phyloP scores from a whole-genome alignment of 2,113 vertebrate genomes.

The Pachypanchax playfairii region DNA sequence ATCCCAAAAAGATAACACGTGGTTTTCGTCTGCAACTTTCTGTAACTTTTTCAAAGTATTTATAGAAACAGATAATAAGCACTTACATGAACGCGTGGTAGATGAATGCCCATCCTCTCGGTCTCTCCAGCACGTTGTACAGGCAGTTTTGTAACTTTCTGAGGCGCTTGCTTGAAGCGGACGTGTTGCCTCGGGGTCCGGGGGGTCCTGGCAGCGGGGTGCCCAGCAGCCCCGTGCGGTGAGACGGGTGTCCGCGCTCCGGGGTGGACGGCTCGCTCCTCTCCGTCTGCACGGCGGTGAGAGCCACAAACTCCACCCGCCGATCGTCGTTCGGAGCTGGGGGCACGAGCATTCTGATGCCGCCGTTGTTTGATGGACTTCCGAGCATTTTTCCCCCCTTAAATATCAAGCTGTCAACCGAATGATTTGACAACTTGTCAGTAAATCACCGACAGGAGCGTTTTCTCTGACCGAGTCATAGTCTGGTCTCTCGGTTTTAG shows the following conservation, averaged over 20 bases:
- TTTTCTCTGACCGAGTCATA: constrained; percentile 61
- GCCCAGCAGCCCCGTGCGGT: constrained; percentile 86
- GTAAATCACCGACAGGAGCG: constrained; percentile 8
- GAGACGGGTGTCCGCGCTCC: constrained; percentile 80
- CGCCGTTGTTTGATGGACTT: constrained; percentile 84
- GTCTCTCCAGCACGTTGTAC: constrained; percentile 93
- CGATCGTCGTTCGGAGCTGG: constrained; percentile 76
- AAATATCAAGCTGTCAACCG: no score
- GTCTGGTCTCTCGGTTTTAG: constrained; percentile 1
- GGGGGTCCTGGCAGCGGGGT: constrained; percentile 83
- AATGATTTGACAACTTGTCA: constrained; percentile 3
- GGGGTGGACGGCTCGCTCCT: constrained; percentile 82
- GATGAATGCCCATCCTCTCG: constrained; percentile 91
- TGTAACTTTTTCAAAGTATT: neutral
- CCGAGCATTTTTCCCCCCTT: constrained; percentile 74
- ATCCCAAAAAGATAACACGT: constrained; percentile 16
- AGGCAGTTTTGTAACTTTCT: constrained; percentile 89
- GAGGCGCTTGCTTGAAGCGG: constrained; percentile 84
- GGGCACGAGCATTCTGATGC: constrained; percentile 81
- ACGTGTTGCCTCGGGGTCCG: constrained; percentile 77
- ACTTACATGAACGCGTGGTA: constrained; percentile 95
- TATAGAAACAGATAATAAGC: neutral
- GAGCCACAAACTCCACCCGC: constrained; percentile 87
- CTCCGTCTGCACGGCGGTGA: constrained; percentile 87
- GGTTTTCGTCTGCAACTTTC: neutral